Evolutionary conservation across 2,797 vertebrate genomes (phyloP), one percentile per base, ranked within the genome.

Genomic region (Lagorchestes hirsutus): DNA sequence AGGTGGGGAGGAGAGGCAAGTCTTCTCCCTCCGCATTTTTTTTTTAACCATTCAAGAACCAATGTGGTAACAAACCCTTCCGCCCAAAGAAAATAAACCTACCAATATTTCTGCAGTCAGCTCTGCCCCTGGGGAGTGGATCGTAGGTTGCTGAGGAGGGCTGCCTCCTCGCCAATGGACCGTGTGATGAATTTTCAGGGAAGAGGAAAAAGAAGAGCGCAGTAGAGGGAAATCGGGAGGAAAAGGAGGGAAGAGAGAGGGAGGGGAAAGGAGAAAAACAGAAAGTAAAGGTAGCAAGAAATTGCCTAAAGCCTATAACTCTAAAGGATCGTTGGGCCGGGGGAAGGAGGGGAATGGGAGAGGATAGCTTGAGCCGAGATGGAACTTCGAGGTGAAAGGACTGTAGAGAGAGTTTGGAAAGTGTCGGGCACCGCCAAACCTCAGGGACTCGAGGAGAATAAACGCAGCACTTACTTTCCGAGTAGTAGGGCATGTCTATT

Each of bases 401-500:
- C 54, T 92, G 55, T n/a, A 46, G 94, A 92, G 12, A 27, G 55
- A 54, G 95, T 31, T 55, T 29, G 52, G 94, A 14, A 93, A 93
- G 96, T 95, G 90, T 95, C 0, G 93, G 96, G 93, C 96, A 92
- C 96, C 74, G 94, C 96, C 95, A 94, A 96, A 74, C 55, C 91
- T 95, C 59, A 46, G 52, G 96, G 93, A 90, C 67, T 0, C 16
- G 95, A 93, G 95, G 55, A 52, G 55, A 24, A 31, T 55, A 92
- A 74, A 74, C 34, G 2, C 56, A 31, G 93, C n/a, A 99, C 99
- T 99, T 99, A 99, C 99, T 99, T 98, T 99, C 99, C 1, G 99
- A 98, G 5, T 98, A 98, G 98, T 98, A 99, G 97, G 99, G 99
- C 99, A 99, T 99, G 98, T 99, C 99, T 95, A 99, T 99, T 98